These are phyloP conservation scores for Tiliqua scincoides DNA, from an alignment of 2,113 vertebrate species.

Conservation along the genomic window DNA sequence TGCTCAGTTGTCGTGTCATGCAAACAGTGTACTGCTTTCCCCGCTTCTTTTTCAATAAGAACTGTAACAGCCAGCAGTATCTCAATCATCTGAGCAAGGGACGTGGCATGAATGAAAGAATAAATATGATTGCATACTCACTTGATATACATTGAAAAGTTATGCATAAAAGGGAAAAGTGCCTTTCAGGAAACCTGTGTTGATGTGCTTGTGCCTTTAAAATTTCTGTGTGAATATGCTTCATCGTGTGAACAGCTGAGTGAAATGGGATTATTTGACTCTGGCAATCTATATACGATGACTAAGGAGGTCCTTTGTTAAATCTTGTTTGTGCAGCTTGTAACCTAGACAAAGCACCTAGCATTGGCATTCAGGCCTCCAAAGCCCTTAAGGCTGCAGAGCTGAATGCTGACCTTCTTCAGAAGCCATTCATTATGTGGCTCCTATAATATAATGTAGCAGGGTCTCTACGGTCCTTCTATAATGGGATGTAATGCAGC, in stretches of 20 bases:
- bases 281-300: conserved; percentile 69
- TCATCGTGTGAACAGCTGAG: conserved; percentile 63
- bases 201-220: conserved; percentile 22
- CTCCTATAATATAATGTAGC: conserved; percentile 25
- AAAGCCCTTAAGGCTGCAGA: conserved; percentile 41
- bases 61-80: conserved; percentile 79
- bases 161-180: conserved; percentile 67
- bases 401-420: conserved; percentile 43
- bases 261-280: conserved; percentile 69
- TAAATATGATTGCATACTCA: conserved; percentile 79
- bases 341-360: conserved; percentile 75
- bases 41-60: conserved; percentile 67
- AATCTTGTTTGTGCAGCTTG: conserved; percentile 54
- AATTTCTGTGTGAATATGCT: conserved; percentile 33
- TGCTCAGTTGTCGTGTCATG: conserved; percentile 38
- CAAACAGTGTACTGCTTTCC: conserved; percentile 58
- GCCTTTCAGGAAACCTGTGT: conserved; percentile 60
- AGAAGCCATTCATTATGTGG: conserved; percentile 26
- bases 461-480: conserved; percentile 31
- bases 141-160: conserved; percentile 80
- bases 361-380: conserved; percentile 49
- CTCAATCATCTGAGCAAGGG: conserved; percentile 79
- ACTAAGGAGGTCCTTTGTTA: conserved; percentile 72
- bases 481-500: conserved; percentile 1
- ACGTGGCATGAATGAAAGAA: conserved; percentile 82